These are phyloP conservation scores for Sarcoramphus papa DNA, from an alignment of 2,797 vertebrate genomes.

Conservation along the genomic window DNA sequence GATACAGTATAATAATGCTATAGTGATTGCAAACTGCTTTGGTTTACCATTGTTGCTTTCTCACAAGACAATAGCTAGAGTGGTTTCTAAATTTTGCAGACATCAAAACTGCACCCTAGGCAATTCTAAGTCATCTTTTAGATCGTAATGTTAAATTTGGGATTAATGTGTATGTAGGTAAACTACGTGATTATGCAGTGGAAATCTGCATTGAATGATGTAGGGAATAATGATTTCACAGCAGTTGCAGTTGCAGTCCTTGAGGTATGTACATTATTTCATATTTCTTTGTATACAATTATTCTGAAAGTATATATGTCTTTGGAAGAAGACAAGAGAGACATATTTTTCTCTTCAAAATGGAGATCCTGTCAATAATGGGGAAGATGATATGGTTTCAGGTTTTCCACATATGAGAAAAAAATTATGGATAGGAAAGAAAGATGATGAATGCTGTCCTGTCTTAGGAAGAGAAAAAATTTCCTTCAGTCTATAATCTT, in stretches of 20 bases:
- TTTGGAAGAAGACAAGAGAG: not conserved
- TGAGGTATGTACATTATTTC: not conserved
- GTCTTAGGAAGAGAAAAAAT: not conserved
- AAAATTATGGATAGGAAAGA: not conserved
- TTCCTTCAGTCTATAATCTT: not conserved
- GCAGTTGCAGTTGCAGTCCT: not conserved
- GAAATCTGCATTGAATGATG: not conserved
- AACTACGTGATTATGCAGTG: not conserved
- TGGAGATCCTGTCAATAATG: not conserved
- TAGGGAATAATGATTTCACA: not conserved
- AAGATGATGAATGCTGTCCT: not conserved
- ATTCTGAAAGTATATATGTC: not conserved
- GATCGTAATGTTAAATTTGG: not conserved
- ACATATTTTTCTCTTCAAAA: not conserved
- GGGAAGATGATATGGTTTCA: not conserved
- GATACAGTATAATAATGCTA: not conserved
- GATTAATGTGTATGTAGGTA: not conserved
- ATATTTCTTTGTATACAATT: not conserved
- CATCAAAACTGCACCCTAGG: not conserved
- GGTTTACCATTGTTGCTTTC: not conserved
- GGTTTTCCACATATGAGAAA: not conserved
- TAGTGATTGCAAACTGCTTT: not conserved
- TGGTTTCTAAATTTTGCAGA: not conserved
- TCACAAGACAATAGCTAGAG: not conserved
- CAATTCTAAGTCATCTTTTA: not conserved